Base-by-base conservation (phyloP, 2,888 invertebrate genomes). In the Cataglyphis rosenhaueri region DNA sequence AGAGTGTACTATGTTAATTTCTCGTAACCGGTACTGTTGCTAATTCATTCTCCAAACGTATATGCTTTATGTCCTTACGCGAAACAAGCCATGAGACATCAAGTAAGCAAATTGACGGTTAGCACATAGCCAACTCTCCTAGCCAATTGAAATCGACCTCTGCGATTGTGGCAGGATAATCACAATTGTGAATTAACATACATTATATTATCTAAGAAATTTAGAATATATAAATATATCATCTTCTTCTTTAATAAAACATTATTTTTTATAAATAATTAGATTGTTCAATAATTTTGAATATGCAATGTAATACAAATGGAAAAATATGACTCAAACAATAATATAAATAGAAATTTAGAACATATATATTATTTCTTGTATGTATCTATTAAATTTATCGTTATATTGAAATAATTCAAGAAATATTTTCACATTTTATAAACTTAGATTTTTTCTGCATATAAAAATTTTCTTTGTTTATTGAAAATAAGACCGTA, bases 51-150 rank as follows among this genome's bases (percentile, higher is more conserved):
- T 29, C 55, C 73, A 76, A 75, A 61, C 73, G n/a, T 66, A 78
- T 75, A 79, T 85, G 74, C 68, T 74, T 84, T 82, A 84, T 74
- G 25, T 66, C 68, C 70, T 84, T 82, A 84, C 78, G 25, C 71
- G 78, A 82, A 86, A 85, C 85, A 85, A 84, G 81, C 82, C 85
- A 74, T 85, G 79, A 70, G 48, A 48, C 59, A 32, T 52, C 61
- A 21, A 65, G 35, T 52, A n/a, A 65, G 74, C 70, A 76, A 85
- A 86, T 84, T 86, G 66, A 55, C 73, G 66, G 41, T 41, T n/a
- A 78, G 48, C 55, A 52, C 10, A 18, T 48, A n/a, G 73, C 57
- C 38, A 32, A 38, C 76, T 62, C 73, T 78, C 74, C 81, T 52
- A 59, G 75, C 48, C 52, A 81, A 83, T 86, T 81, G 66, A 85